Percentiles rank a stretch among this genome's conserved stretches.
These are phyloP conservation scores for Pristionchus arcanus DNA, from an alignment of 2,888 invertebrate species.

Conservation along the genomic window DNA sequence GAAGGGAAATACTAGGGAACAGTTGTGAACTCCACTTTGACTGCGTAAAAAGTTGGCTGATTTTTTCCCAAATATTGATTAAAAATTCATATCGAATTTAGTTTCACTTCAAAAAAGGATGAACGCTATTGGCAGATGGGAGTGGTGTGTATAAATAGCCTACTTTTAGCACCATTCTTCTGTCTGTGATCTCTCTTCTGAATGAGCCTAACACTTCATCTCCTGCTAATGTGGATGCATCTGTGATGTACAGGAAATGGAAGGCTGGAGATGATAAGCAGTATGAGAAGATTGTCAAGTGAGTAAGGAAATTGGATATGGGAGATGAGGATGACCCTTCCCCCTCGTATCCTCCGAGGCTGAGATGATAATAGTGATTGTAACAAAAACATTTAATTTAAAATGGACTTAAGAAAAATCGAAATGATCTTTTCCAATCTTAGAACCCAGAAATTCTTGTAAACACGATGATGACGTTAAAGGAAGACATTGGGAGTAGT, in stretches of 20 bases:
- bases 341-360: too few species aligned
- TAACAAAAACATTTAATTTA: too few species aligned
- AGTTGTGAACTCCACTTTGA: background rate
- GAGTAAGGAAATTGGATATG: background rate
- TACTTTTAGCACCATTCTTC: slow-evolving; percentile 87
- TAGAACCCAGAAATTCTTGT: background rate
- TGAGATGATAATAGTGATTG: too few species aligned
- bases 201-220: slow-evolving; percentile 99
- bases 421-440: background rate
- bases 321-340: too few species aligned
- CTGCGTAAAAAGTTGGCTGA: background rate
- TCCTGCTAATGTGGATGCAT: slow-evolving; percentile 99
- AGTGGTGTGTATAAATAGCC: background rate
- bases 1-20: background rate
- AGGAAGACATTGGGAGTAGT: background rate
- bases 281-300: slow-evolving; percentile 94
- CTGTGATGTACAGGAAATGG: slow-evolving; percentile 99
- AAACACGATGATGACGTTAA: background rate
- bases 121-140: background rate
- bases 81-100: background rate
- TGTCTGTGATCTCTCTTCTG: slow-evolving; percentile 97
- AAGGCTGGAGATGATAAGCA: slow-evolving; percentile 92
- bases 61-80: background rate
- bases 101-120: background rate
- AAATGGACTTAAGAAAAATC: too few species aligned